Conservation (phyloP, 1,140 invertebrate genomes). For the Drosophila athabasca region DNA sequence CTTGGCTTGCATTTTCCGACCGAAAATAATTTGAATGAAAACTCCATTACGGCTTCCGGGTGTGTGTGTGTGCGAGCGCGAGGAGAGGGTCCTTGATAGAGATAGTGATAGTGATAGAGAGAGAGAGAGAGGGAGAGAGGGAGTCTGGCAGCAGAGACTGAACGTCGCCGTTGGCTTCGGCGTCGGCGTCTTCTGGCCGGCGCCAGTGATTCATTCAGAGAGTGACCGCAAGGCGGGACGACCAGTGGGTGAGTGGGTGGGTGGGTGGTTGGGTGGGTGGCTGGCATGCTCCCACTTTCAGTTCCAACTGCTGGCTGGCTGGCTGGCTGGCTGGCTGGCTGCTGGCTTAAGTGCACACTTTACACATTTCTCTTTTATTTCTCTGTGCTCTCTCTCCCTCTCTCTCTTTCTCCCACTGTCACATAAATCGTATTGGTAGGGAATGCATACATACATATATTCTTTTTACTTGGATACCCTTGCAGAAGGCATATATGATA, state of each 20-base stretch:
- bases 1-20: slow-evolving; percentile 29
- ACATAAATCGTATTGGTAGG: slow-evolving; percentile 73
- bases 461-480: no score
- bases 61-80: slow-evolving; percentile 10
- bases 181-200: slow-evolving; percentile 37
- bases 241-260: background rate
- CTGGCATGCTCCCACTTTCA: slow-evolving; percentile 6
- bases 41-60: slow-evolving; percentile 81
- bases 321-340: background rate
- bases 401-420: no score
- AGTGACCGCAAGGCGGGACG: slow-evolving; percentile 51
- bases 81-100: background rate
- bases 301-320: slow-evolving; percentile 21
- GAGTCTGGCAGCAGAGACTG: slow-evolving; percentile 37
- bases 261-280: background rate
- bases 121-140: background rate
- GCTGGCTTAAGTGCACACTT: slow-evolving; percentile 76
- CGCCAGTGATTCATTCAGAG: slow-evolving; percentile 59
- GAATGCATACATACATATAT: slow-evolving; percentile 20
- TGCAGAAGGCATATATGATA: no score
- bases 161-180: slow-evolving; percentile 54
- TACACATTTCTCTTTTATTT: slow-evolving; percentile 72
- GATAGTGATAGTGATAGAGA: background rate
- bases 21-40: slow-evolving; percentile 83
- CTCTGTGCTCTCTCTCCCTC: slow-evolving; percentile 29